Evolutionary conservation across 2,797 vertebrate genomes (phyloP).

Genomic region (Nothura maculosa): DNA sequence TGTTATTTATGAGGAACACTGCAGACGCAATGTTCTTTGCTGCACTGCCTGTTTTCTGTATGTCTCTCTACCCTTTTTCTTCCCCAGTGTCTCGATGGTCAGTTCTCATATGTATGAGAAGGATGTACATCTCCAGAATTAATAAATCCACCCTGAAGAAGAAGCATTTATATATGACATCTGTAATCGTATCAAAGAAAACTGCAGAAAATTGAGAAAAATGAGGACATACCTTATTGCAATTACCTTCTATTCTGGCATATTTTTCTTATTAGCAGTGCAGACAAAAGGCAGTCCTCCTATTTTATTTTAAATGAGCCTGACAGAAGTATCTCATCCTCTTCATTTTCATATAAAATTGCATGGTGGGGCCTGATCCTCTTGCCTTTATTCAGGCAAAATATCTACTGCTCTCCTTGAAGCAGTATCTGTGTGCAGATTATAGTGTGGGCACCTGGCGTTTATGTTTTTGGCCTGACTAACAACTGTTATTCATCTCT

Average conservation of each 20-base stretch:
- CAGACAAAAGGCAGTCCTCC: slow-evolving; percentile 53
- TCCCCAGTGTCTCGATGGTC: slow-evolving; percentile 56
- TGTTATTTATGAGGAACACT: slow-evolving; percentile 64
- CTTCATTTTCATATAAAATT: slow-evolving; percentile 72
- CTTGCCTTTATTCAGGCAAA: neutral
- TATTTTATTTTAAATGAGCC: slow-evolving; percentile 73
- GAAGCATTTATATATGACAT: slow-evolving; percentile 68
- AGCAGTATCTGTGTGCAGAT: neutral
- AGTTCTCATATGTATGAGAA: slow-evolving; percentile 59
- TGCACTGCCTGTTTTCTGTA: slow-evolving; percentile 22
- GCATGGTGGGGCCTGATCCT: neutral
- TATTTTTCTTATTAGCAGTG: slow-evolving; percentile 73
- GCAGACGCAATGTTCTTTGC: slow-evolving; percentile 23
- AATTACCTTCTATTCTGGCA: slow-evolving; percentile 73
- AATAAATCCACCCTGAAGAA: slow-evolving; percentile 69
- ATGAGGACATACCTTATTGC: slow-evolving; percentile 66
- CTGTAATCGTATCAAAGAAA: slow-evolving; percentile 75
- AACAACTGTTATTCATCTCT: neutral
- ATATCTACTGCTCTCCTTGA: neutral
- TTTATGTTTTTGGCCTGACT: neutral
- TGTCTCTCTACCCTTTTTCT: neutral
- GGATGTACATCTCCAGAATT: slow-evolving; percentile 73
- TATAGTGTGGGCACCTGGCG: neutral
- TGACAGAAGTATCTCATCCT: slow-evolving; percentile 29
- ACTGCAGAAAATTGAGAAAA: slow-evolving; percentile 73